A percentile compares a stretch with the other conserved stretches of the same genome.
Conservation (phyloP, 2,888 invertebrate species). For the Heliothis peltigera region DNA sequence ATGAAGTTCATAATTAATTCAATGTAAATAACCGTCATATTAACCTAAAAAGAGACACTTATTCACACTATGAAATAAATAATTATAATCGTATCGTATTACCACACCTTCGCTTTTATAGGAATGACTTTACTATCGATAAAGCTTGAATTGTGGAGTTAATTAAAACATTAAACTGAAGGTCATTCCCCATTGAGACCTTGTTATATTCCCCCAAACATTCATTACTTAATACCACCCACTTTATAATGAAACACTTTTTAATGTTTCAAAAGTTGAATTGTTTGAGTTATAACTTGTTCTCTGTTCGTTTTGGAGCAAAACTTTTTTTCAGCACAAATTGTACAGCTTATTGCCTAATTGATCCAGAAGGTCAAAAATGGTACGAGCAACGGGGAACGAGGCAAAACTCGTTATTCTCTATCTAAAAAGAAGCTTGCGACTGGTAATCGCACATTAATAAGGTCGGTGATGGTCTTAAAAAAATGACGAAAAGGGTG, state of each 20-base stretch:
- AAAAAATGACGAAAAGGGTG: too few relatives aligned
- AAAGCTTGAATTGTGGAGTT: slow-evolving; percentile 6
- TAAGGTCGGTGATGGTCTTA: too few relatives aligned
- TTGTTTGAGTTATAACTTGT: background rate
- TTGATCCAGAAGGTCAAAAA: too few relatives aligned
- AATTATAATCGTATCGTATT: background rate
- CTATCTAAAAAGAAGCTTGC: too few relatives aligned
- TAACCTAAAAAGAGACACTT: background rate
- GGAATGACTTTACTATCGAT: slow-evolving; percentile 19
- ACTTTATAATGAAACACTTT: slow-evolving; percentile 10
- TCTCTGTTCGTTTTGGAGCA: background rate
- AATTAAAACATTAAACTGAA: slow-evolving; percentile 26
- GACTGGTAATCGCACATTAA: too few relatives aligned
- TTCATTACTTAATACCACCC: slow-evolving; percentile 26
- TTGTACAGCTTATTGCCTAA: too few relatives aligned
- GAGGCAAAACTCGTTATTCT: too few relatives aligned
- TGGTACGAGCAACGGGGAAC: too few relatives aligned
- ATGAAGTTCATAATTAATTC: too few relatives aligned
- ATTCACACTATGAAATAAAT: background rate
- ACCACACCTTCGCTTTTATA: slow-evolving; percentile 25
- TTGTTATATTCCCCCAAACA: slow-evolving; percentile 17
- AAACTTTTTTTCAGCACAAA: background rate
- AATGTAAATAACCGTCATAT: too few relatives aligned
- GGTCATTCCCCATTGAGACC: background rate
- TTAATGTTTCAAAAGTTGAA: background rate